Conservation (phyloP, 30 jellyfish, hydroid and myxozoan genomes). For the Phacellophora camtschatica region DNA sequence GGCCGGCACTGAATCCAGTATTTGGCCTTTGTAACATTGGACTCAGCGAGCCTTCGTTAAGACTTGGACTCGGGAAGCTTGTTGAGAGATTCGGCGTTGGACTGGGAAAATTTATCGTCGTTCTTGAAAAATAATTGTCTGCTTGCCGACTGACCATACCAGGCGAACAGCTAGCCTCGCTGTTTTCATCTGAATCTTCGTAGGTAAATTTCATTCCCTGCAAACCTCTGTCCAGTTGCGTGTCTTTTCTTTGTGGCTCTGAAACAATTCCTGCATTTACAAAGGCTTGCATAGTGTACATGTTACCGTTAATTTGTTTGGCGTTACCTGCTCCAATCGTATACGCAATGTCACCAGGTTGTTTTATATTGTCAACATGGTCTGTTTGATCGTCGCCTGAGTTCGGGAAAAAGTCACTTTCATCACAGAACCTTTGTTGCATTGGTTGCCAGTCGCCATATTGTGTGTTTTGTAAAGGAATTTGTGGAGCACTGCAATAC, state of each 20-base stretch:
- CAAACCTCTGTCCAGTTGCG: conserved; percentile 10
- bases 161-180: background rate
- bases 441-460: background rate
- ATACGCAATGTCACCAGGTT: background rate
- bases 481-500: no score
- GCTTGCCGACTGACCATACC: no score
- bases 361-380: background rate
- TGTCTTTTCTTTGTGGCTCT: background rate
- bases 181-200: background rate
- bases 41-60: no score
- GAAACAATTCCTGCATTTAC: background rate
- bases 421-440: background rate
- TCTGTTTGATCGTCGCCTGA: background rate
- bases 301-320: no score
- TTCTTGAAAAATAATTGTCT: no score
- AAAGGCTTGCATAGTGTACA: background rate
- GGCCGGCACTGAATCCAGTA: no score
- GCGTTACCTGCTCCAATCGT: no score
- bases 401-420: background rate
- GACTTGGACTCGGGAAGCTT: no score
- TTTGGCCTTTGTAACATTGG: no score
- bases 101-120: no score
- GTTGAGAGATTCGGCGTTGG: no score
- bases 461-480: no score
- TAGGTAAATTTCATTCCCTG: background rate